Conservation (phyloP, 1,140 invertebrate species). For the Lethrus apterus region DNA sequence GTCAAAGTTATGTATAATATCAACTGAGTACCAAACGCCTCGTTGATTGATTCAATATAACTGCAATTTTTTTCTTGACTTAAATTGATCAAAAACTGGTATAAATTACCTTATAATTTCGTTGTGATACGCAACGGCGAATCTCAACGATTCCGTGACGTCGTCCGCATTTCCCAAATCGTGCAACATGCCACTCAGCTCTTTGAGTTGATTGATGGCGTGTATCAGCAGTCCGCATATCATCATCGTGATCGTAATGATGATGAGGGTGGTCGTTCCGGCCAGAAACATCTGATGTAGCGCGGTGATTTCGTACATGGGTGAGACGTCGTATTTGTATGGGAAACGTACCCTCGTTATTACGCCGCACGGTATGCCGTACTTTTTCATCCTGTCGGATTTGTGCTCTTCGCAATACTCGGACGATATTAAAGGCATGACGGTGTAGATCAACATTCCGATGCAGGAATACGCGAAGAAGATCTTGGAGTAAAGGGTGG, state of each 20-base stretch:
- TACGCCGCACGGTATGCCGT: conserved; percentile 27
- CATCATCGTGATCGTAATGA: conserved; percentile 28
- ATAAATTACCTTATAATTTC: conserved; percentile 26
- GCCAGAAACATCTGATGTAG: not conserved
- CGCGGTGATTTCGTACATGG: not conserved
- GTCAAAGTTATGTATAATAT: conserved; percentile 19
- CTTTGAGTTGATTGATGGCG: conserved; percentile 23
- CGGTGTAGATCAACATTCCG: conserved; percentile 29
- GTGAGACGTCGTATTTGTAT: conserved; percentile 20
- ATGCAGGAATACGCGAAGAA: conserved; percentile 27
- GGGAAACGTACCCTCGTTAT: conserved; percentile 26
- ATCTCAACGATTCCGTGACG: conserved; percentile 13
- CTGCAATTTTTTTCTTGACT: conserved; percentile 5
- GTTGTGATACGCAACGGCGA: conserved; percentile 26
- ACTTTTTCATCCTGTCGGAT: conserved; percentile 18
- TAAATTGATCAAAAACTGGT: not conserved
- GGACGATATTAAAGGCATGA: conserved; percentile 24
- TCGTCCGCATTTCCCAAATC: conserved; percentile 3
- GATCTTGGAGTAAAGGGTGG: conserved; percentile 27
- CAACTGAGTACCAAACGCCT: conserved; percentile 17
- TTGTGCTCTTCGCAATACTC: conserved; percentile 19
- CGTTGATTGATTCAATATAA: conserved; percentile 10
- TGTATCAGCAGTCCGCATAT: conserved; percentile 30
- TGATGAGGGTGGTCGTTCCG: conserved; percentile 17
- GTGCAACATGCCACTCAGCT: conserved; percentile 18